Percentiles rank a stretch among this genome's conserved stretches.
Evolutionary conservation across 2,797 vertebrate genomes (phyloP).

Genomic region (Philypnodon macrostomus): DNA sequence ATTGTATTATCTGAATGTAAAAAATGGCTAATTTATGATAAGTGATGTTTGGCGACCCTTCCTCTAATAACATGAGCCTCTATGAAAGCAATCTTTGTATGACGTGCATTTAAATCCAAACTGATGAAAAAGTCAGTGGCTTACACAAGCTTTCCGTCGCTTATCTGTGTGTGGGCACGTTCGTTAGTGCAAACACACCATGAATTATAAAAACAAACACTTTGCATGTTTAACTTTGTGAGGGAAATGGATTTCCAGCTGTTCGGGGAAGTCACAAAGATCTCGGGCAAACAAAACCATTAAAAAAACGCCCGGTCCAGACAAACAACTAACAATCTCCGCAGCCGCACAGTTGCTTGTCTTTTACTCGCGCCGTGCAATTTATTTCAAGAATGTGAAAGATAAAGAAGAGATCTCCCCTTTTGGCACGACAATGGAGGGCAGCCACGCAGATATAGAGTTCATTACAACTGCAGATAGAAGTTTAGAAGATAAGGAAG

Average conservation of each 20-base stretch:
- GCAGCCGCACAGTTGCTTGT: slow-evolving; percentile 37
- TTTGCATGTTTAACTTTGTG: slow-evolving; percentile 52
- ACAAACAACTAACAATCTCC: slow-evolving; percentile 34
- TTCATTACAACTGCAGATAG: slow-evolving; percentile 37
- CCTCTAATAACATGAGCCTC: too few relatives aligned
- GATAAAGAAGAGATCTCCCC: slow-evolving; percentile 45
- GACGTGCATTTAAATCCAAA: slow-evolving; percentile 44
- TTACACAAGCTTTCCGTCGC: slow-evolving; percentile 25
- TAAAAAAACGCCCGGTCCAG: slow-evolving; percentile 14
- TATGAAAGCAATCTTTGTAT: too few relatives aligned
- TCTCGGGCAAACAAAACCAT: slow-evolving; percentile 35
- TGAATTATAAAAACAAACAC: slow-evolving; percentile 59
- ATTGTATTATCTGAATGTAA: too few relatives aligned
- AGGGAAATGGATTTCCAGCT: slow-evolving; percentile 47
- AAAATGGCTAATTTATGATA: neutral
- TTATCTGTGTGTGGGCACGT: slow-evolving; percentile 41
- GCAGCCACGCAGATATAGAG: slow-evolving; percentile 22
- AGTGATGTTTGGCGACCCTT: neutral
- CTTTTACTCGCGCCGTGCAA: slow-evolving; percentile 24
- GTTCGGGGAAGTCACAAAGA: slow-evolving; percentile 40
- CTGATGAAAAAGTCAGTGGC: slow-evolving; percentile 32
- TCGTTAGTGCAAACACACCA: slow-evolving; percentile 46
- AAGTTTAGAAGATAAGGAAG: slow-evolving; percentile 22
- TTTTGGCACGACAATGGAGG: slow-evolving; percentile 40
- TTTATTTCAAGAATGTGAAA: slow-evolving; percentile 41